Base-by-base conservation (phyloP, 2,113 vertebrate species). In the Colossoma macropomum region DNA sequence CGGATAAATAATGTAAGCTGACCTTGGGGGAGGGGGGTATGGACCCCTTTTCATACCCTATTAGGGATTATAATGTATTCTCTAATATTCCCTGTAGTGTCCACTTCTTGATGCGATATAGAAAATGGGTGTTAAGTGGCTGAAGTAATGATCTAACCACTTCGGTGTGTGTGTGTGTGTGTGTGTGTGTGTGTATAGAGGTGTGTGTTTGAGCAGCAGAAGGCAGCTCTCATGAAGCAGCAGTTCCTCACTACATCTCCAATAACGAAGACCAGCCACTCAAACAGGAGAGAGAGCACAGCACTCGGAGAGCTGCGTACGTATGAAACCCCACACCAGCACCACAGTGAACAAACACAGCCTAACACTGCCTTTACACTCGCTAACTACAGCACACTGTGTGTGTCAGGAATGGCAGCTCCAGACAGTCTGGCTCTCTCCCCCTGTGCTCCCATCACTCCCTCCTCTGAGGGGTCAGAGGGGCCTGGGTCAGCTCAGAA, bases 201-300 rank as follows among this genome's bases (percentile, higher is more conserved):
- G 17, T 66, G 45, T 11, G 91, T 92, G 71, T 96, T 96, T 90
- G 91, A 96, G 79, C 90, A 92, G 66, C 89, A 94, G 86, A 92
- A 89, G 72, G 94, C 91, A 0, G 80, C 80, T 10, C 83, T 92
- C 17, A 27, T 95, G 66, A 92, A 94, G 89, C 90, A 93, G 75
- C 91, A 93, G 76, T 93, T 95, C 77, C 90, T 96, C 65, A 82
- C 84, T 27, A 84, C 89, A 34, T 91, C 92, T 0, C 91, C 90
- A 1, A 77, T 82, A 10, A 63, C 79, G n/a, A 85, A 38, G 83
- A 63, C 38, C 32, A 65, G 69, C 0, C 73, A 25, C 25, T 28
- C 21, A 59, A 81, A 65, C 74, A 79, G 74, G 25, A 86, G 87
- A 62, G 90, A 87, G 41, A 86, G 83, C 89, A 83, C 86, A 38